Conservation (phyloP, 2,797 vertebrate genomes). For the Arrhamphus sclerolepis region DNA sequence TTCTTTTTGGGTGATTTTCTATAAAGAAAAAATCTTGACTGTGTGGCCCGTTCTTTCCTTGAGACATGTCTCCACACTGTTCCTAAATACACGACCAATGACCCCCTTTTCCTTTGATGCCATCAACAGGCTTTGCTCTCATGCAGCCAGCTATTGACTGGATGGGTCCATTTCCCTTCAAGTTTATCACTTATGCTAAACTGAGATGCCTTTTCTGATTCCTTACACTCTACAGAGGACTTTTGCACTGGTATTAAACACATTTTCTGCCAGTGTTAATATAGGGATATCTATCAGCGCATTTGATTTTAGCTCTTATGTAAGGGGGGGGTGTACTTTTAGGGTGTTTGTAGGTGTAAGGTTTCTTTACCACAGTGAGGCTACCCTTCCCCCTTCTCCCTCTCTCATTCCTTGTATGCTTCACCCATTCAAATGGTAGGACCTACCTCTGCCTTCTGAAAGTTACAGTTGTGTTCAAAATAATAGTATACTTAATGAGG, state of each 20-base stretch:
- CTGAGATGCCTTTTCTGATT: slow-evolving; percentile 9
- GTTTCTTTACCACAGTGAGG: no score
- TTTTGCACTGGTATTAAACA: not conserved
- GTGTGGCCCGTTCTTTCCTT: slow-evolving; percentile 62
- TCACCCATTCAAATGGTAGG: no score
- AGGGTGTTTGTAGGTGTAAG: no score
- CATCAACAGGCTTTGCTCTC: slow-evolving; percentile 40
- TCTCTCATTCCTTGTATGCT: no score
- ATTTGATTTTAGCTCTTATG: not conserved
- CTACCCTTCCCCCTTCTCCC: no score
- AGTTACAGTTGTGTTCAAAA: no score
- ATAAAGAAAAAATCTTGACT: slow-evolving; percentile 73
- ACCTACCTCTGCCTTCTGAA: no score
- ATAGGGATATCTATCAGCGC: slow-evolving; percentile 5
- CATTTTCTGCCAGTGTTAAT: slow-evolving; percentile 5
- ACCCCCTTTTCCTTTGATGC: slow-evolving; percentile 24
- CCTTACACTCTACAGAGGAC: slow-evolving; percentile 14
- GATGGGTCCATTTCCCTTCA: slow-evolving; percentile 9
- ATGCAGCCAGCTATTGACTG: slow-evolving; percentile 21
- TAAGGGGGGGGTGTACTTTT: no score
- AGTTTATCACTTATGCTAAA: slow-evolving; percentile 18
- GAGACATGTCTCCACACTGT: slow-evolving; percentile 31
- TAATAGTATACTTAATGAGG: no score
- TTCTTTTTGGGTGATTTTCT: slow-evolving; percentile 91
- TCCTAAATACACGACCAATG: slow-evolving; percentile 35